Percentiles rank a stretch among this genome's conserved stretches.
Evolutionary conservation across 1,140 invertebrate species (phyloP).

Genomic region (Stenopsyche tienmushanensis): DNA sequence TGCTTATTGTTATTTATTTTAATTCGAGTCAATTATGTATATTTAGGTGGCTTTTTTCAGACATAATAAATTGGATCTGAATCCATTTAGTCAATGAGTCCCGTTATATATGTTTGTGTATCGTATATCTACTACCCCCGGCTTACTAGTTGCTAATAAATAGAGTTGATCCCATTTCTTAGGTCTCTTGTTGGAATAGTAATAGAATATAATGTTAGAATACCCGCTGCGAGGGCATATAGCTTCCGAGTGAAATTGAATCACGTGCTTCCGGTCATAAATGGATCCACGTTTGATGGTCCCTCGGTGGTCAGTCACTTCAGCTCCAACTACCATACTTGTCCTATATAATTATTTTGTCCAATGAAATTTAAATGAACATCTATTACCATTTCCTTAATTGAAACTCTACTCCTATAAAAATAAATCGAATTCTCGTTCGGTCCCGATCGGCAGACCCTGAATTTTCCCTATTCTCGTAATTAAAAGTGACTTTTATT

Average conservation of each 20-base stretch:
- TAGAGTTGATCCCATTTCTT: not conserved
- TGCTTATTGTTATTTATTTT: too few species aligned
- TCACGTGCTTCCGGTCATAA: conserved; percentile 25
- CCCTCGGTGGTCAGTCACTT: conserved; percentile 7
- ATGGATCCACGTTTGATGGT: conserved; percentile 1
- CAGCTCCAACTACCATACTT: not conserved
- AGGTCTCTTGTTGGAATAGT: not conserved
- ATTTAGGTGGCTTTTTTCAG: too few species aligned
- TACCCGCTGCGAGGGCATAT: not conserved
- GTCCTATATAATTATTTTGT: conserved; percentile 8
- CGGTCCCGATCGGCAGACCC: too few species aligned
- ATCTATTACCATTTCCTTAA: not conserved
- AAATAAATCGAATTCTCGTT: too few species aligned
- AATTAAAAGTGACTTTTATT: too few species aligned
- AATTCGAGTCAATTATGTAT: too few species aligned
- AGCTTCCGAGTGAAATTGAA: conserved; percentile 11
- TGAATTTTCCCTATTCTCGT: too few species aligned
- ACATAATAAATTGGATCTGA: too few species aligned
- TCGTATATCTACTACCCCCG: too few species aligned
- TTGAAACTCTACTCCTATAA: conserved; percentile 2
- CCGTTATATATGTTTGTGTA: too few species aligned
- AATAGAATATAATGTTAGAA: not conserved
- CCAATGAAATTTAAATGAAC: not conserved
- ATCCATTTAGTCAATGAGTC: too few species aligned
- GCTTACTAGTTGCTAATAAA: too few species aligned